Evolutionary conservation across 1,140 invertebrate species (phyloP), one percentile per base, ranked within the genome.

Genomic region (Pissodes strobi): DNA sequence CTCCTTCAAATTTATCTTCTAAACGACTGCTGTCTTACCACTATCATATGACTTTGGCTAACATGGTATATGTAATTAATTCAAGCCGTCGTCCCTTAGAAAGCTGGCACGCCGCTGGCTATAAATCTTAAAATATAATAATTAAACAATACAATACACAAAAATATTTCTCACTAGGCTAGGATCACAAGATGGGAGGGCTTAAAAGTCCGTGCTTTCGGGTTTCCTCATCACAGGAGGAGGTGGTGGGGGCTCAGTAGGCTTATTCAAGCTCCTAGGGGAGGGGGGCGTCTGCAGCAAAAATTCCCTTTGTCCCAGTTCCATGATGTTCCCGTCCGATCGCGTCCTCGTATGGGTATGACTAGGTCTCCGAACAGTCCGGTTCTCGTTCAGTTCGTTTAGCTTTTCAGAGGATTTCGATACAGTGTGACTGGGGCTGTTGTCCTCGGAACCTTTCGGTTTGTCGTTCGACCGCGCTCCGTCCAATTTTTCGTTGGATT

Each of bases 171-270:
- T 53, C 37, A 53, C 51, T 37, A 53, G 27, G 9, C 4, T 22
- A 18, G 34, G 58, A 61, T 61, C 48, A 61, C 58, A 61, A 46
- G 19, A 8, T 8, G 9, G 37, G 25, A 27, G 45, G 10, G 8
- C 22, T 70, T 64, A 74, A 59, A 74, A 69, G 55, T 74, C 68
- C 52, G 73, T 74, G 63, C 72, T 74, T 45, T 76, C 72, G 12
- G 67, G 19, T 18, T 76, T 69, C 2, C 66, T 27, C 64, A 64
- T 69, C 15, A 70, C 64, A n/a, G 77, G 77, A 13, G 77, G 77
- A 17, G 77, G 77, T 3, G 76, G 77, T 2, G 77, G 77, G 9
- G 76, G 76, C 43, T 76, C 72, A 8, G 76, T 73, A 2, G 76
- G 75, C 67, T 77, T 77, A 53, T 64, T 75, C 57, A 76, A 61